These are phyloP conservation scores for Drusus annulatus DNA, from an alignment of 1,140 invertebrate genomes.

Conservation along the genomic window DNA sequence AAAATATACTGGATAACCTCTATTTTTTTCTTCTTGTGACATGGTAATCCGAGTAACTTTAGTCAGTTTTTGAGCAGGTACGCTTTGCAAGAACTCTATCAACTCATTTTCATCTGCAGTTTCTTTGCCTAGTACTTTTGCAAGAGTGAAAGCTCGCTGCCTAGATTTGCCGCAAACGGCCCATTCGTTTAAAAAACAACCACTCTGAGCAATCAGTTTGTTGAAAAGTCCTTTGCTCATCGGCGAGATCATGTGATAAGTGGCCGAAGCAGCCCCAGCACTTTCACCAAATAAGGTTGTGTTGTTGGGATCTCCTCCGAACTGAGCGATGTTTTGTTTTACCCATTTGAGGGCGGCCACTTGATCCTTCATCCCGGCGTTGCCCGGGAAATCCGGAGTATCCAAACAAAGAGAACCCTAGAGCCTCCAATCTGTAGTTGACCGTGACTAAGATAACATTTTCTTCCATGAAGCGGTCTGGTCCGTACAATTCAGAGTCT, in stretches of 20 bases:
- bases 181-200: conserved; percentile 68
- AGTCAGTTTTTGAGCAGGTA: conserved; percentile 65
- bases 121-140: conserved; percentile 66
- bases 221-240: conserved; percentile 72
- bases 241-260: conserved; percentile 70
- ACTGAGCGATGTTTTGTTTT: conserved; percentile 75
- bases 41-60: conserved; percentile 61
- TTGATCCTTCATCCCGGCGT: conserved; percentile 81
- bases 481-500: conserved; percentile 72
- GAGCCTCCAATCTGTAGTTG: conserved; percentile 73
- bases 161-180: conserved; percentile 61
- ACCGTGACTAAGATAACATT: conserved; percentile 80
- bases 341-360: conserved; percentile 79
- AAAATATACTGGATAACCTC: conserved; percentile 67
- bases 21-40: conserved; percentile 62
- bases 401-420: conserved; percentile 78
- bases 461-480: conserved; percentile 76
- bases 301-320: conserved; percentile 74
- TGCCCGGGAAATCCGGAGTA: conserved; percentile 74
- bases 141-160: conserved; percentile 64
- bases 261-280: conserved; percentile 71
- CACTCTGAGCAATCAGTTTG: conserved; percentile 74
- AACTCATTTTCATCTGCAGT: conserved; percentile 65
- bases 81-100: conserved; percentile 66
- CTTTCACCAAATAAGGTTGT: conserved; percentile 72